A percentile compares a stretch with the other conserved stretches of the same genome.
Evolutionary conservation across 1,140 invertebrate species (phyloP).

Genomic region (Cylas formicarius): DNA sequence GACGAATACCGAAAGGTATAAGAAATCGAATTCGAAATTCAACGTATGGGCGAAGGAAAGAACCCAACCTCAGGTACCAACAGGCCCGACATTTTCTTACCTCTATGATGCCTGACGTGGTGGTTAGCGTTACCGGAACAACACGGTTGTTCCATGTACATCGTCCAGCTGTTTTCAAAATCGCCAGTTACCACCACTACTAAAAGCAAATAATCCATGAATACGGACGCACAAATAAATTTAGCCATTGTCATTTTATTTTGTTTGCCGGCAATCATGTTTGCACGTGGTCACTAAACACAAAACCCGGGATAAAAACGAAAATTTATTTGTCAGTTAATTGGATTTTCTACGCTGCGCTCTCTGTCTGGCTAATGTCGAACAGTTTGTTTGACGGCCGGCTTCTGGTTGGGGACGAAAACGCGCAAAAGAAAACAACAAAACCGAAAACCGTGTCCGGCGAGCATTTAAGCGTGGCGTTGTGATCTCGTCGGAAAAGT

Average conservation of each 20-base stretch:
- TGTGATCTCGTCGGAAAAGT: too few relatives aligned
- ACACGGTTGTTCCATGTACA: slow-evolving; percentile 42
- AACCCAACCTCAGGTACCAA: too few relatives aligned
- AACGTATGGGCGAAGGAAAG: too few relatives aligned
- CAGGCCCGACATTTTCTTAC: too few relatives aligned
- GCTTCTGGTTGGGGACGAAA: not conserved
- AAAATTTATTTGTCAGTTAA: too few relatives aligned
- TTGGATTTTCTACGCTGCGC: too few relatives aligned
- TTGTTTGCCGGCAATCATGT: slow-evolving; percentile 10
- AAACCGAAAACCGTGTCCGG: not conserved
- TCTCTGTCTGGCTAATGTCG: too few relatives aligned
- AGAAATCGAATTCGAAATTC: too few relatives aligned
- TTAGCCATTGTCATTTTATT: slow-evolving; percentile 10
- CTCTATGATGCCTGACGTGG: slow-evolving; percentile 42
- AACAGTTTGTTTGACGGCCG: too few relatives aligned
- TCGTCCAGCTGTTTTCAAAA: slow-evolving; percentile 43
- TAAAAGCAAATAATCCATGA: slow-evolving; percentile 20
- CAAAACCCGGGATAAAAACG: not conserved
- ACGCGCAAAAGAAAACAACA: not conserved
- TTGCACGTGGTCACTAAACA: slow-evolving; percentile 8
- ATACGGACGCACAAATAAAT: slow-evolving; percentile 7
- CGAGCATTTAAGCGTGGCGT: not conserved
- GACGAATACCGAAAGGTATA: too few relatives aligned
- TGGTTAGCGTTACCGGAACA: slow-evolving; percentile 36
- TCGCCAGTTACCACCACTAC: slow-evolving; percentile 31